Conservation (phyloP, 2,888 invertebrate species). For the Epinotia brunnichana region DNA sequence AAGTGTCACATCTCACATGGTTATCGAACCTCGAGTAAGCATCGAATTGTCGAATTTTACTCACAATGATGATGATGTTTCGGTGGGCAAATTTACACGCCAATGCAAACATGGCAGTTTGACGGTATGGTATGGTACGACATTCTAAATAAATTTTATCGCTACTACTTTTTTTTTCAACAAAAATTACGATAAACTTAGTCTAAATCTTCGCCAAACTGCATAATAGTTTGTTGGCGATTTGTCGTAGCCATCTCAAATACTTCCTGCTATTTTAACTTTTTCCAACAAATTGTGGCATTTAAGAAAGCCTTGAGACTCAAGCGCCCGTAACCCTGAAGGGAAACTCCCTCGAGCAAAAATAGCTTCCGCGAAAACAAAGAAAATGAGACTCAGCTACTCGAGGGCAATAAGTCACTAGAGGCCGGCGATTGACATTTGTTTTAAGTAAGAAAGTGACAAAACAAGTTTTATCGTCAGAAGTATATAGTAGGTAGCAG, state of each 20-base stretch:
- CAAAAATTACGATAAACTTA: too few species aligned
- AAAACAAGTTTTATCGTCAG: too few species aligned
- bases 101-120: not conserved
- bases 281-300: not conserved
- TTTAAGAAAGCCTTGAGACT: slow-evolving; percentile 7
- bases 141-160: not conserved
- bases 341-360: not conserved
- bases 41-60: too few species aligned
- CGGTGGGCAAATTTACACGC: too few species aligned
- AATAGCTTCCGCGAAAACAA: slow-evolving; percentile 16
- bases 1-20: too few species aligned
- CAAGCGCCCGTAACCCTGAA: not conserved
- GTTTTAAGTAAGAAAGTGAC: too few species aligned
- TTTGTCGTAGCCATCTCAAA: not conserved
- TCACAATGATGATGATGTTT: too few species aligned
- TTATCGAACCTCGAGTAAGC: too few species aligned
- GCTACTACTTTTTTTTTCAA: too few species aligned
- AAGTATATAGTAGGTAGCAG: too few species aligned
- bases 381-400: slow-evolving; percentile 1
- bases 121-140: not conserved
- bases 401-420: not conserved
- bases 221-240: too few species aligned
- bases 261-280: not conserved
- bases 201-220: too few species aligned
- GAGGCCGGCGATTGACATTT: not conserved